Base-by-base conservation (phyloP, 2,113 vertebrate species). In the Lota lota region DNA sequence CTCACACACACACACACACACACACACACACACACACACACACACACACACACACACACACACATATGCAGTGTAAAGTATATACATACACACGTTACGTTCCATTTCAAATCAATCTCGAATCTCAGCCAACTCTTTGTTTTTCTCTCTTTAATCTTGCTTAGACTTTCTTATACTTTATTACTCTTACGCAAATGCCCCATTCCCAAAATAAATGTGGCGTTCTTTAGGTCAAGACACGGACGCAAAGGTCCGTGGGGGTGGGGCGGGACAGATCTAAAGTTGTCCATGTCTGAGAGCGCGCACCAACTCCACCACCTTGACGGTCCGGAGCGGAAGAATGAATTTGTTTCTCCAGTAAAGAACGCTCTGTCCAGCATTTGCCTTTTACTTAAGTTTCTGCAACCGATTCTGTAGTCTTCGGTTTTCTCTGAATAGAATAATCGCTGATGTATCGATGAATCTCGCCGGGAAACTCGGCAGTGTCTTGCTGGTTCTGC, bases 401-500 rank as follows among this genome's bases (percentile, higher is more conserved):
- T 47, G 40, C 7, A 28, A 28, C 28, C 28, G 28, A 28, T 28
- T 28, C 28, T 2, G 28, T 28, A 3, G 4, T 63, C 50, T 22
- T 47, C 10, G 20, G 20, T 69, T 54, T 57, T 20, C 0, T 40
- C 14, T 24, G 70, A 51, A 69, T 59, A 21, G 56, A 0, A 57
- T 74, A 53, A 22, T 57, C 24, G 50, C 72, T 60, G 73, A 85
- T 78, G 82, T 72, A 57, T 81, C 76, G 77, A 92, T 89, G 89
- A 70, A 70, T 89, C 78, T 88, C 77, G n/a, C 66, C 80, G 79
- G 81, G 68, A 82, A 85, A 82, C 57, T 82, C 53, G 10, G 36
- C 75, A 73, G 80, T 62, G 76, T 89, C 57, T 70, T 90, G 79
- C 77, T 88, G 78, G 68, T 81, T 72, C 82, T 88, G 70, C 68